phyloP scores from a whole-genome alignment of 1,140 invertebrate species.

The Saccostrea echinata region DNA sequence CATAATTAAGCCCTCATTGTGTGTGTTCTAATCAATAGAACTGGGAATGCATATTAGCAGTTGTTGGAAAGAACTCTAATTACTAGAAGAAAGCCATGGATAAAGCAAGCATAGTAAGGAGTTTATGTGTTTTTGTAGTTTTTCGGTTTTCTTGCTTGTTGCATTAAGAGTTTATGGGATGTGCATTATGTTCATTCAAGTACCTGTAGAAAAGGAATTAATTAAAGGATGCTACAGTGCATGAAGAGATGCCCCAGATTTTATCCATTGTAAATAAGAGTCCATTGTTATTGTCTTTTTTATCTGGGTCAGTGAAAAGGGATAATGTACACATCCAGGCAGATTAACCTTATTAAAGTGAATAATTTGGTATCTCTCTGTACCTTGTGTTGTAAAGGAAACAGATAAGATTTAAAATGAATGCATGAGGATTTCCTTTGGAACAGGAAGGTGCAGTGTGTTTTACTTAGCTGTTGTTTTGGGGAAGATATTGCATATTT shows the following conservation, averaged over 20 bases:
- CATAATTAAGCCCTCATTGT: background rate
- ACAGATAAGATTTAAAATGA: background rate
- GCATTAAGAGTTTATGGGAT: background rate
- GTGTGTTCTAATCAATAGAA: background rate
- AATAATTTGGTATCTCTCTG: background rate
- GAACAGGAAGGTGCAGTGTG: background rate
- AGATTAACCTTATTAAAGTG: background rate
- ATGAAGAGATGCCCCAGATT: slow-evolving; percentile 18
- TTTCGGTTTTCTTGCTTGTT: background rate
- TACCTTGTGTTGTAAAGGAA: background rate
- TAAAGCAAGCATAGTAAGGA: slow-evolving; percentile 11
- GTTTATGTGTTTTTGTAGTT: background rate
- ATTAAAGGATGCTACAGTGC: background rate
- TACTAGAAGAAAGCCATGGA: background rate
- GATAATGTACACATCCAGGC: background rate
- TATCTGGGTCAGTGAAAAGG: background rate
- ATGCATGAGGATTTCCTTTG: background rate
- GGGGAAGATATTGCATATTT: too few species aligned
- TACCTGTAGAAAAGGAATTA: too few species aligned
- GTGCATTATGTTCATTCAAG: background rate
- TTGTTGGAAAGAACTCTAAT: background rate
- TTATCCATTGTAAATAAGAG: slow-evolving; percentile 1
- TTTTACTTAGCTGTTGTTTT: too few species aligned
- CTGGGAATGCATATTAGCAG: background rate
- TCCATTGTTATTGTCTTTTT: slow-evolving; percentile 6